A percentile compares a stretch with the other conserved stretches of the same genome.
phyloP scores from a whole-genome alignment of 1,140 invertebrate species.

The Thalassaphorura encarpata region DNA sequence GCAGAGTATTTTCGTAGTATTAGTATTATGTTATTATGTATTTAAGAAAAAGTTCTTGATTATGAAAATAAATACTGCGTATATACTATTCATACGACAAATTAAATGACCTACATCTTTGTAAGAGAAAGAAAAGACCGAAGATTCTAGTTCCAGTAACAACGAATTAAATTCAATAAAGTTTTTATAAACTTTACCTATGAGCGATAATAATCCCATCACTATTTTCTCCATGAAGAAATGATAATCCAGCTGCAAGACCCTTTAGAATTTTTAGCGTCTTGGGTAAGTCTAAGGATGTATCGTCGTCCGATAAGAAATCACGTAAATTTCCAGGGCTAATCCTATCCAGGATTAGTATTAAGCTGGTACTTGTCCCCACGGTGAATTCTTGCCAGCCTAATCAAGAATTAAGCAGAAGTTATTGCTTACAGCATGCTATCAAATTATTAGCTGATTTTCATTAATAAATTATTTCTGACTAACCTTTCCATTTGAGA shows the following conservation, averaged over 20 bases:
- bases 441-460: neutral
- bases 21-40: too few species aligned
- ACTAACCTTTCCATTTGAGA: slow-evolving; percentile 21
- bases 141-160: neutral
- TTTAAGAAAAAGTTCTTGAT: too few species aligned
- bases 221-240: slow-evolving; percentile 27
- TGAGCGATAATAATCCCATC: slow-evolving; percentile 27
- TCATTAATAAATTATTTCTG: neutral
- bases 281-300: slow-evolving; percentile 3
- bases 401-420: neutral
- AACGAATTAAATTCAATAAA: neutral
- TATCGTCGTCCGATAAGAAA: slow-evolving; percentile 11
- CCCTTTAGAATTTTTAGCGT: slow-evolving; percentile 20
- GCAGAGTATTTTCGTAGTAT: too few species aligned
- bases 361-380: slow-evolving; percentile 12
- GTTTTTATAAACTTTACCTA: slow-evolving; percentile 10
- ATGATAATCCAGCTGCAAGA: slow-evolving; percentile 22
- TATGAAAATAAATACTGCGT: too few species aligned
- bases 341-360: slow-evolving; percentile 23
- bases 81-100: too few species aligned
- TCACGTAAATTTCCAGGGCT: slow-evolving; percentile 26
- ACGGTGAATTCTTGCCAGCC: slow-evolving; percentile 30
- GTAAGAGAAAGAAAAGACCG: neutral
- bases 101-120: too few species aligned
- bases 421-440: too few species aligned